Evolutionary conservation across 1,140 invertebrate species (phyloP).

Genomic region (Penaeus japonicus): DNA sequence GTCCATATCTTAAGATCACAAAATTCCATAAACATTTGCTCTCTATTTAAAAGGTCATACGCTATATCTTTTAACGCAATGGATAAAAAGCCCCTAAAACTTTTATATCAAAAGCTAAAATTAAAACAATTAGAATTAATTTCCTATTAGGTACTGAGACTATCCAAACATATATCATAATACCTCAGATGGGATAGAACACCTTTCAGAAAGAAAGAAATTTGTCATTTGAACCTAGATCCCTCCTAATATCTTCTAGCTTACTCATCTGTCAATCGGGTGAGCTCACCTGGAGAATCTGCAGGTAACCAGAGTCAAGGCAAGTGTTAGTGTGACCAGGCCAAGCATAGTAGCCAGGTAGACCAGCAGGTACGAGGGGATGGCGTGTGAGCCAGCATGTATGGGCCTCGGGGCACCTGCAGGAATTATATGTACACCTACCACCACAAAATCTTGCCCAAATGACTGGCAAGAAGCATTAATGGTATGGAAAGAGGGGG

Average conservation of each 20-base stretch:
- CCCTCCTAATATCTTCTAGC: not conserved
- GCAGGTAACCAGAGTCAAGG: constrained; percentile 14
- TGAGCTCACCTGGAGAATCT: constrained; percentile 9
- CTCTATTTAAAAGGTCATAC: too few relatives aligned
- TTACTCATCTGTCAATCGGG: not conserved
- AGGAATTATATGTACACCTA: not conserved
- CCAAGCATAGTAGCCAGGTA: constrained; percentile 14
- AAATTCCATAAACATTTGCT: too few relatives aligned
- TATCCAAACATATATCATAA: too few relatives aligned
- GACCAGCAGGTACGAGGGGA: not conserved
- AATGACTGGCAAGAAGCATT: not conserved
- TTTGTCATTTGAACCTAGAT: too few relatives aligned
- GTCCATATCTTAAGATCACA: too few relatives aligned
- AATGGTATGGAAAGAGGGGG: not conserved
- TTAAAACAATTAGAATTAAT: too few relatives aligned
- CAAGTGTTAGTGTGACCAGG: constrained; percentile 23
- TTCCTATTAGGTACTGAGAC: too few relatives aligned
- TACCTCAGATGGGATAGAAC: too few relatives aligned
- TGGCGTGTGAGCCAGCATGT: not conserved
- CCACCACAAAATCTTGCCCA: not conserved
- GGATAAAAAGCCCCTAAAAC: too few relatives aligned
- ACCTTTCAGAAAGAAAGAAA: too few relatives aligned
- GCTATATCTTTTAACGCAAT: too few relatives aligned
- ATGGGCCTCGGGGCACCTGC: not conserved
- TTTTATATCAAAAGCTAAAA: too few relatives aligned